Conservation (phyloP, 2,888 invertebrate genomes). For the Dioctria linearis region DNA sequence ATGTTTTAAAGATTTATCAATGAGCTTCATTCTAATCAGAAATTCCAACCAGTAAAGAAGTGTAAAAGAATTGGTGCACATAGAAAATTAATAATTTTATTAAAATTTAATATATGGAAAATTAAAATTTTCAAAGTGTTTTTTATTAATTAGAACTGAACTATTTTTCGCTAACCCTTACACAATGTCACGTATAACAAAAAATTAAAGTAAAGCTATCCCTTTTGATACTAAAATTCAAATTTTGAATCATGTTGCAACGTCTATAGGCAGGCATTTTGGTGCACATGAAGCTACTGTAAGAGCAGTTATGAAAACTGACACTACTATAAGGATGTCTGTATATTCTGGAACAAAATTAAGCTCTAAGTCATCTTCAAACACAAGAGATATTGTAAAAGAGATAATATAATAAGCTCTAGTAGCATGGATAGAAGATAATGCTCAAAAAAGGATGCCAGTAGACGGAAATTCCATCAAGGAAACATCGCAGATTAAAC, state of each 20-base stretch:
- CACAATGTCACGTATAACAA: not conserved
- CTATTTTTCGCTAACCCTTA: not conserved
- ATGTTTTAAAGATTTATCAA: too few relatives aligned
- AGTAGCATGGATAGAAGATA: constrained; percentile 56
- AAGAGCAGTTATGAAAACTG: constrained; percentile 56
- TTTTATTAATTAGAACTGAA: not conserved
- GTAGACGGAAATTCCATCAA: constrained; percentile 52
- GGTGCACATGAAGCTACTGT: constrained; percentile 56
- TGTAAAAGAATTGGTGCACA: not conserved
- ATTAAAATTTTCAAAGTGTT: not conserved
- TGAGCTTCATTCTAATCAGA: too few relatives aligned
- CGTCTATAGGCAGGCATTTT: constrained; percentile 56
- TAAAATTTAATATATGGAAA: not conserved
- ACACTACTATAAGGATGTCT: constrained; percentile 51
- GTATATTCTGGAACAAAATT: constrained; percentile 52
- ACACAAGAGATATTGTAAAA: constrained; percentile 55
- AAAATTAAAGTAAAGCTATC: constrained; percentile 23
- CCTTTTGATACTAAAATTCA: constrained; percentile 29
- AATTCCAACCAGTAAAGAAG: too few relatives aligned
- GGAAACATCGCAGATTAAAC: constrained; percentile 42
- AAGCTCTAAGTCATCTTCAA: constrained; percentile 53
- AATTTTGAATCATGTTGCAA: constrained; percentile 55
- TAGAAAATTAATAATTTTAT: constrained; percentile 5
- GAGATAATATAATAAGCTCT: constrained; percentile 58
- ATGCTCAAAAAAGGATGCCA: constrained; percentile 56